Evolutionary conservation across 1,140 invertebrate genomes (phyloP).

Genomic region (Drosophila ambigua): DNA sequence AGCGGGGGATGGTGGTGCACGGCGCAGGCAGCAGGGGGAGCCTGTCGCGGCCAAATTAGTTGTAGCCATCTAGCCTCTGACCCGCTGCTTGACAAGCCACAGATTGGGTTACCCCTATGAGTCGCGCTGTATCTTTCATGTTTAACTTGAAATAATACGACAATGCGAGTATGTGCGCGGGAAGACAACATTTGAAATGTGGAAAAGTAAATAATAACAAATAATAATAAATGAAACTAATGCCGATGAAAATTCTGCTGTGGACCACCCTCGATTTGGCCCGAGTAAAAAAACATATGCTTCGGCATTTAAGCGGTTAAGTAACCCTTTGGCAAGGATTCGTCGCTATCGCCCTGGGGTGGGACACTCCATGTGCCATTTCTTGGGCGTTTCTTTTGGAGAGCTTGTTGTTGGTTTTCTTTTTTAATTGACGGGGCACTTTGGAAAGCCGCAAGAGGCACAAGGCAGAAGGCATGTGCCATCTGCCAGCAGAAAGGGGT

Average conservation of each 20-base stretch:
- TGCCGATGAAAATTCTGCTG: conserved; percentile 36
- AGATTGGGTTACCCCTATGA: conserved; percentile 72
- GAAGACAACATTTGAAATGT: conserved; percentile 62
- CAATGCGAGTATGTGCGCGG: too few species aligned
- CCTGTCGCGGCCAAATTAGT: conserved; percentile 68
- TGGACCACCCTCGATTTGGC: conserved; percentile 60
- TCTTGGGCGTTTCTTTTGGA: conserved; percentile 42
- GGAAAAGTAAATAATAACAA: conserved; percentile 78
- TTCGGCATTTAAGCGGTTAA: conserved; percentile 61
- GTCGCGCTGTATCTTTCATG: conserved; percentile 58
- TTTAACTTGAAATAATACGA: conserved; percentile 42
- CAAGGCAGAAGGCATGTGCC: conserved; percentile 55
- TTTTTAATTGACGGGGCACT: conserved; percentile 71
- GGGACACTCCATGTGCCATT: conserved; percentile 48
- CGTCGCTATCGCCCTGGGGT: conserved; percentile 22
- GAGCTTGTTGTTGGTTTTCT: background rate
- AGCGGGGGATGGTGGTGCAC: background rate
- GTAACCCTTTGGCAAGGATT: conserved; percentile 64
- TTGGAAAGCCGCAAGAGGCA: conserved; percentile 50
- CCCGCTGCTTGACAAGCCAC: conserved; percentile 68
- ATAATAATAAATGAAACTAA: conserved; percentile 71
- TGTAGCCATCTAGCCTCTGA: conserved; percentile 71
- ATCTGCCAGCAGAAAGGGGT: conserved; percentile 54
- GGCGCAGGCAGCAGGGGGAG: conserved; percentile 3
- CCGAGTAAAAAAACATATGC: conserved; percentile 58